Percentiles rank a stretch among this genome's conserved stretches.
These are phyloP conservation scores for Diadegma fenestrale DNA, from an alignment of 2,888 invertebrate genomes.

Conservation along the genomic window DNA sequence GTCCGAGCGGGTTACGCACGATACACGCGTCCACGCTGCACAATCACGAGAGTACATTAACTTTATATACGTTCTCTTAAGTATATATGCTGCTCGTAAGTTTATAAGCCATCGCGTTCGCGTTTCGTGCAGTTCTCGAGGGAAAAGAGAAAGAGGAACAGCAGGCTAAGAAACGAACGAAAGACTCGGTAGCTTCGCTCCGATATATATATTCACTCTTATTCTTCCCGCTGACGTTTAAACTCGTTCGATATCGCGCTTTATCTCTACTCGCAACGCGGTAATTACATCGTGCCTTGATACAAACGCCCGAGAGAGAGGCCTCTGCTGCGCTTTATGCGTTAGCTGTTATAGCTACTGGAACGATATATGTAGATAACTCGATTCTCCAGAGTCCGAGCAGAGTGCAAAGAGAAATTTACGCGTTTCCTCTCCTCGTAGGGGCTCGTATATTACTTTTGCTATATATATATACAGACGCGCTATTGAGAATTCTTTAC, in stretches of 20 bases:
- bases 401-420: slow-evolving; percentile 38
- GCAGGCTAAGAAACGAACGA: slow-evolving; percentile 21
- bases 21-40: slow-evolving; percentile 41
- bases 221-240: slow-evolving; percentile 67
- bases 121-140: slow-evolving; percentile 26
- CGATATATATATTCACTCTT: slow-evolving; percentile 52
- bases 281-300: slow-evolving; percentile 70
- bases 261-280: slow-evolving; percentile 70
- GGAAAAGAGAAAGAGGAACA: not conserved
- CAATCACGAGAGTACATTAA: slow-evolving; percentile 31
- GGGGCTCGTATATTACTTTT: not conserved
- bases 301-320: slow-evolving; percentile 64
- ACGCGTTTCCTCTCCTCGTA: slow-evolving; percentile 35
- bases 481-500: slow-evolving; percentile 43
- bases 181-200: slow-evolving; percentile 53
- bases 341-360: slow-evolving; percentile 51
- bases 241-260: slow-evolving; percentile 72
- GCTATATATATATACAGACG: slow-evolving; percentile 2
- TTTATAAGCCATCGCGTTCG: slow-evolving; percentile 9
- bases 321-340: slow-evolving; percentile 52
- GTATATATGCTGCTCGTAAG: not conserved
- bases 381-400: slow-evolving; percentile 35
- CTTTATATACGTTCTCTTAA: slow-evolving; percentile 4
- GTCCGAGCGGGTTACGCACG: slow-evolving; percentile 60
- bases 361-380: slow-evolving; percentile 44